phyloP scores from a whole-genome alignment of 2,888 invertebrate species.

The Autographa pulchrina region DNA sequence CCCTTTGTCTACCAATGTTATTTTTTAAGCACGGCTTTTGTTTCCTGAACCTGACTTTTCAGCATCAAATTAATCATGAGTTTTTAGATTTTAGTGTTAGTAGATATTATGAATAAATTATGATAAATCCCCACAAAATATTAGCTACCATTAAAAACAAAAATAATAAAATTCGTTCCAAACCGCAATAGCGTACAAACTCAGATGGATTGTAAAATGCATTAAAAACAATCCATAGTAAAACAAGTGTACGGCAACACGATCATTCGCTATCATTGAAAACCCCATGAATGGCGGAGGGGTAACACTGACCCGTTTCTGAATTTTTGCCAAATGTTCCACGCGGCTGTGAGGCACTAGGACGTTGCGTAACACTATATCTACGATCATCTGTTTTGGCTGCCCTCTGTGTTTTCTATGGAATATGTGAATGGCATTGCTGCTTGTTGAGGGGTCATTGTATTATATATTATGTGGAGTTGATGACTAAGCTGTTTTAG shows the following conservation, averaged over 20 bases:
- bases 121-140: no score
- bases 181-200: background rate
- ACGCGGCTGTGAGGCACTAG: constrained; percentile 8
- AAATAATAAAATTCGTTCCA: background rate
- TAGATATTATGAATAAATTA: no score
- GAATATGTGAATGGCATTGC: no score
- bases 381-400: constrained; percentile 16
- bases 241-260: constrained; percentile 1
- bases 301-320: constrained; percentile 31
- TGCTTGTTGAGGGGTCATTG: no score
- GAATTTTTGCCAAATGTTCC: constrained; percentile 36
- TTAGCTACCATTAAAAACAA: no score
- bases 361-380: constrained; percentile 6
- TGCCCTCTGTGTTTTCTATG: background rate
- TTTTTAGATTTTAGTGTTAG: no score
- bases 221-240: background rate
- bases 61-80: no score
- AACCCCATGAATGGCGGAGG: constrained; percentile 11
- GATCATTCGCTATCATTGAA: constrained; percentile 11
- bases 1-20: no score
- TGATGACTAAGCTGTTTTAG: no score
- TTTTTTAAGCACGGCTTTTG: no score
- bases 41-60: no score
- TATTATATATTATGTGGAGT: no score
- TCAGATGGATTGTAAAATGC: background rate